Base-by-base conservation (phyloP, 2,797 vertebrate genomes). In the Rhinoraja longicauda region DNA sequence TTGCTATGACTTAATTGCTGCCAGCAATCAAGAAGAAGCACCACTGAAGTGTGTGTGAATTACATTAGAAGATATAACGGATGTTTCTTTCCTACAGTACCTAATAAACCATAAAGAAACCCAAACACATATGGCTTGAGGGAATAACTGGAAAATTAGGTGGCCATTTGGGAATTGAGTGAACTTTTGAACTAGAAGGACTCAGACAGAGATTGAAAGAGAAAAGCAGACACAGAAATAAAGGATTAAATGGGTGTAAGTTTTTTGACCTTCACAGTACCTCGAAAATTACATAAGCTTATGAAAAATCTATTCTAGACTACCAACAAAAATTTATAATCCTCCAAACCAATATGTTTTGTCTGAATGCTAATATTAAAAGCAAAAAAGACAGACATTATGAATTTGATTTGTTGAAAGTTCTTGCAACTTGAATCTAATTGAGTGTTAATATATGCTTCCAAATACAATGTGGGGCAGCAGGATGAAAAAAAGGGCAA, bases 51-150 rank as follows among this genome's bases (percentile, higher is more conserved):
- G 96, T 96, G 96, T 95, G 96, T 96, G 96, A 96, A 97, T 97
- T 97, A 97, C 96, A 97, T 97, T 97, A 97, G 95, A 96, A 96
- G 96, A 97, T 97, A 97, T 96, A 97, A 97, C 96, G 97, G 97
- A 97, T 96, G 96, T 96, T 96, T 97, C 97, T 97, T 97, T 96
- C 95, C 95, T 97, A 96, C 96, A 96, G 96, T 97, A 97, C 96
- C 96, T 97, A 97, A 97, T 97, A 97, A 97, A 97, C 96, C 96
- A 97, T 97, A 97, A 97, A 97, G 96, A 97, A 97, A 97, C 96
- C 96, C 96, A 97, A 97, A 97, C 96, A 97, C 97, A 97, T 97
- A 96, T 96, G 96, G 97, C 96, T 97, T 96, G 96, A 96, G 97
- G 97, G 96, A 97, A 97, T 97, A 97, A 96, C 96, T 96, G 95